Percentiles rank a stretch among this genome's conserved stretches.
phyloP scores from a whole-genome alignment of 1,140 invertebrate species.

The Penaeus vannamei region DNA sequence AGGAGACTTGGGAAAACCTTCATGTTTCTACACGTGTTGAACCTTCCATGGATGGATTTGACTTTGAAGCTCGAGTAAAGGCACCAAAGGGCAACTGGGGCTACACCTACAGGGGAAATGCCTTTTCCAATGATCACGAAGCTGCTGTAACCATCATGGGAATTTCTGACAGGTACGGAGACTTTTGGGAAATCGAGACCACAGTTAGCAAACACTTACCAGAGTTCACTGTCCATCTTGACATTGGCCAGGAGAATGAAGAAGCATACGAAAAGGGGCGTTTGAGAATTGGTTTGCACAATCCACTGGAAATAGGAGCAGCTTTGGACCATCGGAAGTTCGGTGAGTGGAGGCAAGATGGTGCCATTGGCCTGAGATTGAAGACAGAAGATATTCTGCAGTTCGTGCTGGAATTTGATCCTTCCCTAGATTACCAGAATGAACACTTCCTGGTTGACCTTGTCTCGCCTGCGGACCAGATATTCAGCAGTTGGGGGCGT shows the following conservation, averaged over 20 bases:
- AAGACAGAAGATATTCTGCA: slow-evolving; percentile 38
- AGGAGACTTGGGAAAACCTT: slow-evolving; percentile 23
- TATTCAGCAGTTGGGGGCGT: slow-evolving; percentile 16
- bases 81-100: slow-evolving; percentile 36
- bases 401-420: slow-evolving; percentile 41
- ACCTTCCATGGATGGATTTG: neutral
- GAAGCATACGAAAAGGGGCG: slow-evolving; percentile 38
- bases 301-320: slow-evolving; percentile 44
- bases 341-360: slow-evolving; percentile 45
- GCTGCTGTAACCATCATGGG: slow-evolving; percentile 32
- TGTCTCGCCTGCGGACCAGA: slow-evolving; percentile 45
- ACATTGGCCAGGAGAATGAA: slow-evolving; percentile 20
- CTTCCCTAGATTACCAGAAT: slow-evolving; percentile 34
- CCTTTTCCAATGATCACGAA: neutral
- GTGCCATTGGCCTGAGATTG: slow-evolving; percentile 39
- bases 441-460: neutral
- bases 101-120: slow-evolving; percentile 30
- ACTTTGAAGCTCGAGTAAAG: neutral
- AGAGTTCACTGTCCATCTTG: slow-evolving; percentile 2
- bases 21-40: slow-evolving; percentile 24
- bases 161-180: neutral
- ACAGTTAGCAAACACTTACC: slow-evolving; percentile 42
- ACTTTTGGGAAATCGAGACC: slow-evolving; percentile 45
- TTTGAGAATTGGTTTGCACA: slow-evolving; percentile 50
- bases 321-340: slow-evolving; percentile 45